Percentiles rank a stretch among this genome's conserved stretches.
Conservation (phyloP, 2,113 vertebrate genomes). For the Phoenicopterus ruber region DNA sequence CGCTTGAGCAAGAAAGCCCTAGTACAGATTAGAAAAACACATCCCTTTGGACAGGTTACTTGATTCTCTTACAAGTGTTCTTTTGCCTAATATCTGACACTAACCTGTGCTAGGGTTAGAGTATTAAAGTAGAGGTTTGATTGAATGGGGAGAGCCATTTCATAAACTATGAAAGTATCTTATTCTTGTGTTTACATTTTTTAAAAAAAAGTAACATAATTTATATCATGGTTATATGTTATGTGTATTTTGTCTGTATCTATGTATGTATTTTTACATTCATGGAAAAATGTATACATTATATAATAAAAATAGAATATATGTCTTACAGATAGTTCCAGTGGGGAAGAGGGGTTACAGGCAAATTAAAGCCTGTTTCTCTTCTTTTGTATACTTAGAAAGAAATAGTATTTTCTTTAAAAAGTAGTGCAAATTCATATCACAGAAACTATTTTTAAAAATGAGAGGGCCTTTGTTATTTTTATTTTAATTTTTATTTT, state of each 20-base stretch:
- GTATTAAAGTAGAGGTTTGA: neutral
- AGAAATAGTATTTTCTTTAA: neutral
- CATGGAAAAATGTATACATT: neutral
- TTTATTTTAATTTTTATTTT: neutral
- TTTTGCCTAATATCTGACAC: neutral
- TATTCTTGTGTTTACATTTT: neutral
- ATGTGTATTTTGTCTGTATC: neutral
- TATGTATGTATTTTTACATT: neutral
- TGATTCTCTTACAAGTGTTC: neutral
- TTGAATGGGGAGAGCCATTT: neutral
- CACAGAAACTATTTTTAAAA: neutral
- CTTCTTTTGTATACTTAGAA: neutral
- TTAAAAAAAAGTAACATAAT: no score
- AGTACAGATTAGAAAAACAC: neutral
- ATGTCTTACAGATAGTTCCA: neutral
- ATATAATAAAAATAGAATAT: neutral
- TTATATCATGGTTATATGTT: neutral
- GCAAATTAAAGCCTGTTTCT: neutral
- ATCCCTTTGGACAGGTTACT: neutral
- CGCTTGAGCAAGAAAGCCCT: neutral
- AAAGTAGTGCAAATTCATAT: neutral
- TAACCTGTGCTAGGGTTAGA: neutral
- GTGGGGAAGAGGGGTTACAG: neutral
- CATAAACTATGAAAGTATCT: neutral
- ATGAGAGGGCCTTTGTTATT: neutral